A percentile compares a stretch with the other conserved stretches of the same genome.
Conservation (phyloP, 2,888 invertebrate species). For the Noctua fimbriata region DNA sequence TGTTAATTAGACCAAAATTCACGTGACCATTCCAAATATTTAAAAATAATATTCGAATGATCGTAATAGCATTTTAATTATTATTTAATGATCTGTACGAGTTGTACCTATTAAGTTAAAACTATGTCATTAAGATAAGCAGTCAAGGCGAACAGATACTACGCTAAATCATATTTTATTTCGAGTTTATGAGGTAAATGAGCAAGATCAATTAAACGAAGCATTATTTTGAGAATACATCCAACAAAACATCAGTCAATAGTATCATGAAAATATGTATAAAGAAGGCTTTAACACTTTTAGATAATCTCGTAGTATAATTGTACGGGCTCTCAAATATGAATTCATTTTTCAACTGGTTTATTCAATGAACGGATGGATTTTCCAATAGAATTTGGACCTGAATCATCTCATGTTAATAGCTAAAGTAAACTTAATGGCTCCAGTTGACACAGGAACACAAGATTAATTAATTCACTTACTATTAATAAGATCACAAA, state of each 20-base stretch:
- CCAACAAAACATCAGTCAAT: background rate
- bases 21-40: constrained; percentile 25
- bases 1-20: background rate
- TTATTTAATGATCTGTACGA: constrained; percentile 22
- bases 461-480: background rate
- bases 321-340: background rate
- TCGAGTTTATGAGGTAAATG: background rate
- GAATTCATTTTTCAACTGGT: background rate
- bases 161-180: constrained; percentile 26
- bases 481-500: background rate
- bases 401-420: background rate
- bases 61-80: constrained; percentile 41
- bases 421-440: background rate
- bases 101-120: constrained; percentile 14
- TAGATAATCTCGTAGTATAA: background rate
- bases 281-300: background rate
- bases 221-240: background rate
- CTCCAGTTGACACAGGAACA: background rate
- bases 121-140: constrained; percentile 55
- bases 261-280: too few relatives aligned
- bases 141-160: constrained; percentile 53
- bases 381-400: background rate
- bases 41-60: constrained; percentile 1
- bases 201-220: background rate
- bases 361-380: background rate